Evolutionary conservation across 2,888 invertebrate species (phyloP).

Genomic region (Ptilodon capucinus): DNA sequence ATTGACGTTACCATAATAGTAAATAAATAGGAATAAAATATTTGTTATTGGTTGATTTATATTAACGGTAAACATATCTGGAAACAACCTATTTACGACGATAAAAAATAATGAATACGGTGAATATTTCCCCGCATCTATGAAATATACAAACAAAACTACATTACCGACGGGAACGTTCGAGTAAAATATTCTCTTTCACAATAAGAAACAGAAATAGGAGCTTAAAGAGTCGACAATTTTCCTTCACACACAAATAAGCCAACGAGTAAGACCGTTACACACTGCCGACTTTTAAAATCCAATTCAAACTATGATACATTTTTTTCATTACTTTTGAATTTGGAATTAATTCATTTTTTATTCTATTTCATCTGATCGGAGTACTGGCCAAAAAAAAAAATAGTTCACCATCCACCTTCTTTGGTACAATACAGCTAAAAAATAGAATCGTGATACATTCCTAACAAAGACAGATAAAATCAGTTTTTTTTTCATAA

Average conservation of each 20-base stretch:
- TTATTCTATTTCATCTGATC: neutral
- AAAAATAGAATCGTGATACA: too few species aligned
- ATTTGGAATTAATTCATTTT: neutral
- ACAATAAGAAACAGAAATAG: constrained; percentile 27
- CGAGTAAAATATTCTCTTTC: constrained; percentile 3
- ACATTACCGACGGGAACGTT: neutral
- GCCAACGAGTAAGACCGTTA: constrained; percentile 14
- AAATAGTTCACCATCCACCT: too few species aligned
- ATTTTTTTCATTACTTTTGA: neutral
- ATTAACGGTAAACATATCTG: too few species aligned
- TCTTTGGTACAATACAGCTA: too few species aligned
- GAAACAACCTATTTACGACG: neutral
- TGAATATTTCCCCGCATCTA: neutral
- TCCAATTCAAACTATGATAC: neutral
- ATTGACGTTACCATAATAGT: too few species aligned
- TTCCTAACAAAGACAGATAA: too few species aligned
- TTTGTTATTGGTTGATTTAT: too few species aligned
- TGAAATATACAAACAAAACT: neutral
- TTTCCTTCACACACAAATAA: constrained; percentile 25
- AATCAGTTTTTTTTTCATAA: too few species aligned
- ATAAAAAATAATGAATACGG: neutral
- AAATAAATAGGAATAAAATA: too few species aligned
- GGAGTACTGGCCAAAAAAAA: too few species aligned
- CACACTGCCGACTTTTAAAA: constrained; percentile 18
- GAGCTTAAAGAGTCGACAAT: constrained; percentile 24